Evolutionary conservation across 1,140 invertebrate species (phyloP).

Genomic region (Cydia pomonella): DNA sequence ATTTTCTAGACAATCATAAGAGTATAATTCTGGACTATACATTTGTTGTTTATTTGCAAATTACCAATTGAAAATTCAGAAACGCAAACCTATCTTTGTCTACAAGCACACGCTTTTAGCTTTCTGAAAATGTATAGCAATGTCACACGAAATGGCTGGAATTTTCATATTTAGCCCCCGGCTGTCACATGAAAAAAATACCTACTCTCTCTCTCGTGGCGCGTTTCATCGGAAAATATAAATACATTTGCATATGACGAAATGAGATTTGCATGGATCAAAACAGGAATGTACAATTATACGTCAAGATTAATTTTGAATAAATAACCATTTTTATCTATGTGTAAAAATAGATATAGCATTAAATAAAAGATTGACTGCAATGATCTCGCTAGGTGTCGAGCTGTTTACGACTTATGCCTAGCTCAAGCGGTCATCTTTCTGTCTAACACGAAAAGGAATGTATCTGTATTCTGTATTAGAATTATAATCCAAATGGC

Average conservation of each 20-base stretch:
- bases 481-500: neutral
- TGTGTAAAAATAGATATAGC: no score
- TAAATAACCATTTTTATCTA: no score
- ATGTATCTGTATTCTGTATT: neutral
- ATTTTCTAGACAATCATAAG: no score
- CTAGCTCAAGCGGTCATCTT: neutral
- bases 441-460: neutral
- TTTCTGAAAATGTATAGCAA: slow-evolving; percentile 1
- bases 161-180: slow-evolving; percentile 11
- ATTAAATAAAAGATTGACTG: no score
- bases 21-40: no score
- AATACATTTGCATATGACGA: neutral
- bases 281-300: neutral
- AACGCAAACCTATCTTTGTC: no score
- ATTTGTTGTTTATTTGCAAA: no score
- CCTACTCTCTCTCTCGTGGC: neutral
- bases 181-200: neutral
- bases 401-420: neutral
- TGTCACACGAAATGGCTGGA: neutral
- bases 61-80: no score
- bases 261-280: neutral
- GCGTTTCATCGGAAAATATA: neutral
- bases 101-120: neutral
- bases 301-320: no score
- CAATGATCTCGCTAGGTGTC: neutral